phyloP scores from a whole-genome alignment of 2,113 vertebrate species.

The Mola mola region DNA sequence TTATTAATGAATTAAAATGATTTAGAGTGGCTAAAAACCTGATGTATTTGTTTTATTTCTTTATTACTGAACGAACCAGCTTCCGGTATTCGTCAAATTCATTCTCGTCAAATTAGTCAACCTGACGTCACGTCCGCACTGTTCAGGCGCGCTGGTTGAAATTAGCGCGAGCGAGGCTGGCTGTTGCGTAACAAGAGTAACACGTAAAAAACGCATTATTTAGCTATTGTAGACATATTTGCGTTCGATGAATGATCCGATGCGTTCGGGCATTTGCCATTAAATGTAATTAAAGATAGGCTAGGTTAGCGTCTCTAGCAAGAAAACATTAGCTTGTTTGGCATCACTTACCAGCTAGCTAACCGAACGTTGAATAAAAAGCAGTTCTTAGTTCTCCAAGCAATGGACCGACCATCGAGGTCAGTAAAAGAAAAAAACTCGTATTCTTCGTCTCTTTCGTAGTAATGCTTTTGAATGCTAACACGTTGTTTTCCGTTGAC shows the following conservation, averaged over 20 bases:
- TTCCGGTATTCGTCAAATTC: neutral
- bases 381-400: neutral
- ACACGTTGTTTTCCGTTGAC: slow-evolving; percentile 12
- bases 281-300: too few species aligned
- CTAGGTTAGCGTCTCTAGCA: neutral
- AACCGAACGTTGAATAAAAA: slow-evolving; percentile 1
- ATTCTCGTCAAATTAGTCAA: slow-evolving; percentile 2
- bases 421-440: slow-evolving; percentile 38
- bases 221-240: neutral
- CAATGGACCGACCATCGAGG: slow-evolving; percentile 79
- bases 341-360: neutral
- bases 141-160: slow-evolving; percentile 65
- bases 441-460: neutral
- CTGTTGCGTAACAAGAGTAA: neutral
- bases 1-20: too few species aligned
- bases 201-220: neutral
- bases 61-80: too few species aligned
- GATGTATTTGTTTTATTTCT: too few species aligned
- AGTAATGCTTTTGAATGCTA: neutral
- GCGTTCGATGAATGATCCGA: too few species aligned
- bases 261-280: too few species aligned
- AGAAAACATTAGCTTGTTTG: neutral
- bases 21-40: too few species aligned
- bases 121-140: slow-evolving; percentile 45
- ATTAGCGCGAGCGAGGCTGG: fast-evolving